A percentile compares a stretch with the other conserved stretches of the same genome.
phyloP scores from a whole-genome alignment of 2,113 vertebrate genomes.

The Verasper variegatus region DNA sequence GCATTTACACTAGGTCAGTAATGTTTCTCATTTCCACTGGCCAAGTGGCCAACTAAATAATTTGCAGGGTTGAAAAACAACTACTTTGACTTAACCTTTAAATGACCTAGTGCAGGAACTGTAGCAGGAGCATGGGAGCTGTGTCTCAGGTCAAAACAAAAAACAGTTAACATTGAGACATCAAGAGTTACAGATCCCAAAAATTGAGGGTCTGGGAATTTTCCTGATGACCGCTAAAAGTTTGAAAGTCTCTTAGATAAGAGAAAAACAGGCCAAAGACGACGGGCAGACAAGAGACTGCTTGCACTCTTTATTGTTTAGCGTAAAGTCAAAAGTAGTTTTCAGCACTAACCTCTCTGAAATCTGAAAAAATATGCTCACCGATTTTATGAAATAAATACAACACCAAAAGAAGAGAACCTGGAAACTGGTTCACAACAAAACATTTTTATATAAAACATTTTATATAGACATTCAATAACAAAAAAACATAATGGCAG shows the following conservation, averaged over 20 bases:
- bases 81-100: too few species aligned
- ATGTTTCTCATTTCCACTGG: not conserved
- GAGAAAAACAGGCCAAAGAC: too few species aligned
- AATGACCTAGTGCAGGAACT: not conserved
- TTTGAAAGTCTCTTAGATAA: too few species aligned
- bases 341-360: too few species aligned
- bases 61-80: too few species aligned
- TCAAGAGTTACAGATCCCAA: not conserved
- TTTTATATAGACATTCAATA: conserved; percentile 87
- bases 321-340: too few species aligned
- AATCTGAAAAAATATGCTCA: too few species aligned
- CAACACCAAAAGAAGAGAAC: conserved; percentile 48
- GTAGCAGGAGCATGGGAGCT: not conserved
- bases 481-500: conserved; percentile 82
- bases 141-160: not conserved
- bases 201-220: not conserved
- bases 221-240: not conserved
- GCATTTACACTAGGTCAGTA: not conserved
- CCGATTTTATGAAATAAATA: not conserved
- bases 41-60: too few species aligned
- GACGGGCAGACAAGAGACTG: too few species aligned
- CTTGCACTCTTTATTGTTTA: too few species aligned
- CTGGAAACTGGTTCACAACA: conserved; percentile 71
- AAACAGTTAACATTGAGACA: not conserved
- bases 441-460: conserved; percentile 85